Conservation (phyloP, 2,113 vertebrate genomes). For the Eublepharis macularius region DNA sequence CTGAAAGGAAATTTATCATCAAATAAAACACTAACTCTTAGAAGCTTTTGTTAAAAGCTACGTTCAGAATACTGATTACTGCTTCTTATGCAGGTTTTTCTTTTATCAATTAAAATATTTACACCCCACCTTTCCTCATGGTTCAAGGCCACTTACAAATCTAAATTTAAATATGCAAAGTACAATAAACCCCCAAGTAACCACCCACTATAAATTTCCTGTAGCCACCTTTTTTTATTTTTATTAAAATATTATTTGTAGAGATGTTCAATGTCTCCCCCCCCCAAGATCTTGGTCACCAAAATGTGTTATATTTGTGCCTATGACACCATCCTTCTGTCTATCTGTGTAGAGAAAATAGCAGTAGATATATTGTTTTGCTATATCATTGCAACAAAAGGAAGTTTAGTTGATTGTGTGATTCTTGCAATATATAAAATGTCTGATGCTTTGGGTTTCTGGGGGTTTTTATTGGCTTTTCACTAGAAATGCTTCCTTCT, state of each 20-base stretch:
- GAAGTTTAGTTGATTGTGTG: background rate
- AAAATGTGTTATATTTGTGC: background rate
- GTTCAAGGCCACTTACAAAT: too few relatives aligned
- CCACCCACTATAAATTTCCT: too few relatives aligned
- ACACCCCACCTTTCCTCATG: too few relatives aligned
- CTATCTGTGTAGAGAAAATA: background rate
- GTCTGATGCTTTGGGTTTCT: background rate
- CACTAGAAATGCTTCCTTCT: background rate
- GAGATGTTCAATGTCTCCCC: background rate
- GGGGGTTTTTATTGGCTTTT: background rate
- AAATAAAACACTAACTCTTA: accelerated
- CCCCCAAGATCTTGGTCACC: background rate
- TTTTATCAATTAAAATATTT: too few relatives aligned
- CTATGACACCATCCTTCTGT: background rate
- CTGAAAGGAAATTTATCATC: background rate
- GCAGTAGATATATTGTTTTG: background rate
- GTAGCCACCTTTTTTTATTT: too few relatives aligned
- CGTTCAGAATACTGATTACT: background rate
- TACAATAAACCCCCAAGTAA: too few relatives aligned
- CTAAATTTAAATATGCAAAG: too few relatives aligned
- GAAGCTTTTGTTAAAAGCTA: background rate
- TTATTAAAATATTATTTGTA: background rate
- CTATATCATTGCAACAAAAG: background rate
- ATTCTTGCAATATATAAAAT: background rate
- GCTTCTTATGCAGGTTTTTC: background rate